phyloP scores from a whole-genome alignment of 2,888 invertebrate genomes.

The Malachius bipustulatus region DNA sequence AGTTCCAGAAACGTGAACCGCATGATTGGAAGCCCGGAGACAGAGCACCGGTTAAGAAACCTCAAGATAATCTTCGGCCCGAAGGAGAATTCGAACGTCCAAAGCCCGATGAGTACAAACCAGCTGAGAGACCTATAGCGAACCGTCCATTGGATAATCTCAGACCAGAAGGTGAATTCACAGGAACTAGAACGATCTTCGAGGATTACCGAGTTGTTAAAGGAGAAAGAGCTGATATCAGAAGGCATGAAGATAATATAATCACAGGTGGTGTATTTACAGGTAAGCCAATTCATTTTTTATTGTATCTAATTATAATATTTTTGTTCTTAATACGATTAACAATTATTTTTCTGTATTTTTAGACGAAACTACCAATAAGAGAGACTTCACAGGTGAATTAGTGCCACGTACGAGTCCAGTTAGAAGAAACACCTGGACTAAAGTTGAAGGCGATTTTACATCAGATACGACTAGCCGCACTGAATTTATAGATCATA shows the following conservation, averaged over 20 bases:
- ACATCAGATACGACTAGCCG: slow-evolving; percentile 54
- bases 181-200: slow-evolving; percentile 40
- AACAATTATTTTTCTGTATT: slow-evolving; percentile 18
- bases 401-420: slow-evolving; percentile 51
- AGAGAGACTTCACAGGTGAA: slow-evolving; percentile 57
- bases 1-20: slow-evolving; percentile 33
- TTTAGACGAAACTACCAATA: slow-evolving; percentile 58
- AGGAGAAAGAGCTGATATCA: slow-evolving; percentile 53
- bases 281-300: slow-evolving; percentile 37
- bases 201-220: slow-evolving; percentile 48
- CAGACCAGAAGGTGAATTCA: slow-evolving; percentile 37
- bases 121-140: slow-evolving; percentile 33
- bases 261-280: slow-evolving; percentile 53
- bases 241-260: slow-evolving; percentile 53
- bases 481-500: slow-evolving; percentile 55
- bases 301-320: background rate
- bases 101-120: slow-evolving; percentile 21
- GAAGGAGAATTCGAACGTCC: slow-evolving; percentile 38
- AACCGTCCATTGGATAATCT: slow-evolving; percentile 39
- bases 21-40: slow-evolving; percentile 36
- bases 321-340: background rate
- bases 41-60: slow-evolving; percentile 33
- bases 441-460: slow-evolving; percentile 65
- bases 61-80: slow-evolving; percentile 36
- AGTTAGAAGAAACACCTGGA: slow-evolving; percentile 63